Evolutionary conservation across 1,140 invertebrate genomes (phyloP).

Genomic region (Brachionus sp.): DNA sequence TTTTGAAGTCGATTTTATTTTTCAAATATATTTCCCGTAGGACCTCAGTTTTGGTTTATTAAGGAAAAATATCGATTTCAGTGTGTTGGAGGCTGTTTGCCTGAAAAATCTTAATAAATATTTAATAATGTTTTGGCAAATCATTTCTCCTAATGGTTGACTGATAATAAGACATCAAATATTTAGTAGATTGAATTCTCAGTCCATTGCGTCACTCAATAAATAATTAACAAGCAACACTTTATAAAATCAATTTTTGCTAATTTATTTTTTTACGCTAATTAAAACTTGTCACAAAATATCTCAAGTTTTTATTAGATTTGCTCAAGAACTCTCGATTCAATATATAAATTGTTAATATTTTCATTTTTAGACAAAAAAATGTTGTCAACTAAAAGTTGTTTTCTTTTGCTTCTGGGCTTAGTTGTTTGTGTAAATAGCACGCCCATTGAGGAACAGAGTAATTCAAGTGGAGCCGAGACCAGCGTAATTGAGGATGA

Average conservation of each 20-base stretch:
- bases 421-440: neutral
- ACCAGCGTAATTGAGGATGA: too few species aligned
- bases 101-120: slow-evolving; percentile 1
- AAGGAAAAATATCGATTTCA: slow-evolving; percentile 16
- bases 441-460: neutral
- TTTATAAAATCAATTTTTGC: slow-evolving; percentile 14
- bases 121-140: slow-evolving; percentile 12
- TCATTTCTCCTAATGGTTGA: neutral
- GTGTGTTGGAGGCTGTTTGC: neutral
- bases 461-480: neutral
- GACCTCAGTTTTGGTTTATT: neutral
- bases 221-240: slow-evolving; percentile 1
- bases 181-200: neutral
- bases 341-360: neutral
- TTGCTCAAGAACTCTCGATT: neutral
- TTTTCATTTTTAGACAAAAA: neutral
- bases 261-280: neutral
- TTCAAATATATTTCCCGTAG: neutral
- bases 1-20: neutral
- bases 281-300: neutral
- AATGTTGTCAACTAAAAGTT: neutral
- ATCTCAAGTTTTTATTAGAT: slow-evolving; percentile 5
- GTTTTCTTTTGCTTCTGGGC: neutral
- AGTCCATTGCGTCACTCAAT: slow-evolving; percentile 7
- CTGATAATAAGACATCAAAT: slow-evolving; percentile 16